Base-by-base conservation (phyloP, 2,888 invertebrate genomes). In the Pristionchus fissidentatus region DNA sequence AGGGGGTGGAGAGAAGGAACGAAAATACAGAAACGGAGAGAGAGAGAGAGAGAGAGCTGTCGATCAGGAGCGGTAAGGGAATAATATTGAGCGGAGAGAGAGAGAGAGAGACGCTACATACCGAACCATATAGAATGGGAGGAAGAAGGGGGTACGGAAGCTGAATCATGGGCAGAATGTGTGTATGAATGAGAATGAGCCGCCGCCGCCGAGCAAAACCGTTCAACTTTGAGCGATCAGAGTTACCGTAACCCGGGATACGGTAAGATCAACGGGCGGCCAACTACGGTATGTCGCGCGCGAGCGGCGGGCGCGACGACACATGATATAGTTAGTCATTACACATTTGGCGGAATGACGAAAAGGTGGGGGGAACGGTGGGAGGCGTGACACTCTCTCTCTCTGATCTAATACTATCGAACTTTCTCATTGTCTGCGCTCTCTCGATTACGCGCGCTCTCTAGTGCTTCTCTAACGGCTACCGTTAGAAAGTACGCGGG, bases 251-350 rank as follows among this genome's bases (percentile, higher is more conserved):
- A 55, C 55, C 55, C 55, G 22, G 55, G 4, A 4, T 26, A 15
- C 55, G 10, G 4, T 55, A 15, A 52, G 52, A 29, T n/a, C 26
- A 57, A 57, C 57, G 26, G 43, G 41, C 70, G 41, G 22, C 43
- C 70, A 7, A n/a, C 2, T 38, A 5, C 10, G 22, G 70, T n/a
- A 13, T 41, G n/a, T 13, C 4, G 32, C 41, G 70, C n/a, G n/a
- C 1, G 55, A 15, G 5, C 55, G 22, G 22, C 4, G 35, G 60
- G 29, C 35, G 38, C 5, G 66, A n/a, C 32, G 35, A 26, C 70
- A 41, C 70, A 70, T 70, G 70, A 70, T 70, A 70, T 70, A 70
- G 70, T 70, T 70, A 70, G 70, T 70, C n/a, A n/a, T n/a, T n/a
- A n/a, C 62, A 66, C 70, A 70, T 70, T 10, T 13, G 70, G 70